phyloP scores from a whole-genome alignment of 2,888 invertebrate species.

The Cataglyphis albicans region DNA sequence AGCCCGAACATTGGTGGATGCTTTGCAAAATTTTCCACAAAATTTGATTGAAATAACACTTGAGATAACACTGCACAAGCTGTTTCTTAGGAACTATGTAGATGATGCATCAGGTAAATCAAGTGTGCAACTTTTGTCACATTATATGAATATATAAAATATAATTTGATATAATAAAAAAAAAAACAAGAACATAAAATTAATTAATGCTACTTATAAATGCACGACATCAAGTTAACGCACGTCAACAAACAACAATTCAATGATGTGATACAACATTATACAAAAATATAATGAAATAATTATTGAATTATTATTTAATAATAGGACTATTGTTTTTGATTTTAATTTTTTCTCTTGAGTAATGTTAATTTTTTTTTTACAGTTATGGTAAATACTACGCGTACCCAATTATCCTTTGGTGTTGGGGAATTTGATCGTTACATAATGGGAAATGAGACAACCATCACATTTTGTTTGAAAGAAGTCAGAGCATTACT shows the following conservation, averaged over 20 bases:
- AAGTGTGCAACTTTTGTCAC: background rate
- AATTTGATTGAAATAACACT: constrained; percentile 93
- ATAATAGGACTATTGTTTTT: constrained; percentile 5
- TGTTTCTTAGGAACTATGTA: constrained; percentile 92
- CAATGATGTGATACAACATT: constrained; percentile 7
- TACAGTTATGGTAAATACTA: constrained; percentile 89
- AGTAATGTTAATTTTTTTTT: constrained; percentile 75
- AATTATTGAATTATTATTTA: constrained; percentile 21
- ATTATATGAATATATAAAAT: background rate
- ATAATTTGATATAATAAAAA: background rate
- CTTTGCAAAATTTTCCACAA: constrained; percentile 92
- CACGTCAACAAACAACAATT: background rate
- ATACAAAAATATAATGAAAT: background rate
- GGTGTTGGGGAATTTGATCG: constrained; percentile 91
- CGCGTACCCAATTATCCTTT: constrained; percentile 92
- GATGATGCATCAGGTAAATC: constrained; percentile 88
- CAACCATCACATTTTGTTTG: constrained; percentile 93
- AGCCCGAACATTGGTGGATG: constrained; percentile 90
- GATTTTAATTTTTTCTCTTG: background rate
- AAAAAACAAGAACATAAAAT: background rate
- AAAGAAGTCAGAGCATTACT: constrained; percentile 94
- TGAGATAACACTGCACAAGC: constrained; percentile 89
- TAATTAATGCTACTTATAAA: background rate
- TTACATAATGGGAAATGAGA: constrained; percentile 89
- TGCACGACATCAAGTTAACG: background rate